Evolutionary conservation across 2,113 vertebrate genomes (phyloP).

Genomic region (Centrocercus urophasianus): DNA sequence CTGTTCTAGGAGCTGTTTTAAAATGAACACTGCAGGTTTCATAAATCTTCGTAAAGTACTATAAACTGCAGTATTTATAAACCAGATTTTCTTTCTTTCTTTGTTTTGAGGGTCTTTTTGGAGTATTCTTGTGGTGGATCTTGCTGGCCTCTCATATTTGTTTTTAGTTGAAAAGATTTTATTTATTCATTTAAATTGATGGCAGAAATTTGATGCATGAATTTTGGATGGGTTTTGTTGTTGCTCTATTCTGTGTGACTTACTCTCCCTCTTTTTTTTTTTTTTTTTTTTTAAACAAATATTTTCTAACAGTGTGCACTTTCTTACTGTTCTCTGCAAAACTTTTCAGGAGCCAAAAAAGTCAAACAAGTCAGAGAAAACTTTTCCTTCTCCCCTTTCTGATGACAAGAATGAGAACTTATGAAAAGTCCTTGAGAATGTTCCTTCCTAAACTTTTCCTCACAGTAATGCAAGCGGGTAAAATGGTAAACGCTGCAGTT

Average conservation of each 20-base stretch:
- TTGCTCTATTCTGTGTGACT: slow-evolving; percentile 61
- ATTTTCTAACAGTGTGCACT: slow-evolving; percentile 82
- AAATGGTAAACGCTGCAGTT: slow-evolving; percentile 79
- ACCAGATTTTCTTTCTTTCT: slow-evolving; percentile 53
- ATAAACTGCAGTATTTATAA: too few species aligned
- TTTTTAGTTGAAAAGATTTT: slow-evolving; percentile 77
- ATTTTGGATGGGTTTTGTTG: slow-evolving; percentile 69
- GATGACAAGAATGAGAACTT: slow-evolving; percentile 82
- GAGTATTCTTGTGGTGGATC: slow-evolving; percentile 71
- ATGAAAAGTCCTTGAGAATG: slow-evolving; percentile 80
- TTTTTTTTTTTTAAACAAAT: not conserved
- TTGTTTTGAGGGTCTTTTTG: slow-evolving; percentile 69
- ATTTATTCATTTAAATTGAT: slow-evolving; percentile 64
- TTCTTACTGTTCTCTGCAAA: slow-evolving; percentile 87
- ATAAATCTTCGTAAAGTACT: not conserved
- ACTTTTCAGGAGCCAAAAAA: slow-evolving; percentile 87
- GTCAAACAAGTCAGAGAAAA: slow-evolving; percentile 84
- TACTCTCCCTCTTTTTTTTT: not conserved
- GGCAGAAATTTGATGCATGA: not conserved
- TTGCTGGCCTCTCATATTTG: slow-evolving; percentile 55
- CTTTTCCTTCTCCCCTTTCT: slow-evolving; percentile 84
- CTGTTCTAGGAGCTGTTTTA: slow-evolving; percentile 73
- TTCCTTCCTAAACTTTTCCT: slow-evolving; percentile 85
- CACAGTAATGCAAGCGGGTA: slow-evolving; percentile 81
- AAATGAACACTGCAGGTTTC: slow-evolving; percentile 72